phyloP scores from a whole-genome alignment of 2,113 vertebrate species.

The Rattus rattus region DNA sequence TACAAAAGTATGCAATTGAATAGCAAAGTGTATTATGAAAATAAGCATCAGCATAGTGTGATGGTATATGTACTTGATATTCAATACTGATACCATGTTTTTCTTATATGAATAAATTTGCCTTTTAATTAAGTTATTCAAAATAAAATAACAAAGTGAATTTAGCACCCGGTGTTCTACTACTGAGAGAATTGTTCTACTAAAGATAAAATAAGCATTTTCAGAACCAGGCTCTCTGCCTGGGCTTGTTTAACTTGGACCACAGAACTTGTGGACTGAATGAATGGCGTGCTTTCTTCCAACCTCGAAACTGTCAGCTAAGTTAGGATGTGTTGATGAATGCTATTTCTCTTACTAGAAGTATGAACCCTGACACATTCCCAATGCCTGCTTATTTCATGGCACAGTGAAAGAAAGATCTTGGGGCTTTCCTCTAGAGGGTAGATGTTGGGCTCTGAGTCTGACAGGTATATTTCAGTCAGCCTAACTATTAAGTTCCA shows the following conservation, averaged over 20 bases:
- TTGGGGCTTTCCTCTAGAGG: conserved; percentile 69
- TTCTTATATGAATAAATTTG: conserved; percentile 65
- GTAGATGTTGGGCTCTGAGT: conserved; percentile 68
- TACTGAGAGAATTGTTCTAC: conserved; percentile 46
- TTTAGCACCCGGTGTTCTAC: conserved; percentile 64
- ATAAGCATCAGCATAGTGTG: background rate
- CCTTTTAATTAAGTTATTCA: conserved; percentile 45
- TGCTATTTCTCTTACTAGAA: conserved; percentile 72
- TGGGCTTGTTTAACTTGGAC: conserved; percentile 69
- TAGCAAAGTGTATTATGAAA: background rate
- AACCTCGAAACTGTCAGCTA: conserved; percentile 68
- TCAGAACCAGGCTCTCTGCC: conserved; percentile 23
- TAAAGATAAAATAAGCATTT: conserved; percentile 46
- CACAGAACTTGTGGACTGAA: conserved; percentile 35
- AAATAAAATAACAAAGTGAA: background rate
- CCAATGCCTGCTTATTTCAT: conserved; percentile 74
- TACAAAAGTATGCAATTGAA: background rate
- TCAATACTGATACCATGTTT: background rate
- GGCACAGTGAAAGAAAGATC: conserved; percentile 72
- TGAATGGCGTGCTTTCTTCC: conserved; percentile 66
- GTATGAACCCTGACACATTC: conserved; percentile 62
- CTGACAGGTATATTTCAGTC: conserved; percentile 64
- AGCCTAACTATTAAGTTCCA: conserved; percentile 49
- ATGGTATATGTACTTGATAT: conserved; percentile 15
- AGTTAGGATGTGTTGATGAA: conserved; percentile 74